phyloP scores from a whole-genome alignment of 2,888 invertebrate genomes.

The Lycaena phlaeas region DNA sequence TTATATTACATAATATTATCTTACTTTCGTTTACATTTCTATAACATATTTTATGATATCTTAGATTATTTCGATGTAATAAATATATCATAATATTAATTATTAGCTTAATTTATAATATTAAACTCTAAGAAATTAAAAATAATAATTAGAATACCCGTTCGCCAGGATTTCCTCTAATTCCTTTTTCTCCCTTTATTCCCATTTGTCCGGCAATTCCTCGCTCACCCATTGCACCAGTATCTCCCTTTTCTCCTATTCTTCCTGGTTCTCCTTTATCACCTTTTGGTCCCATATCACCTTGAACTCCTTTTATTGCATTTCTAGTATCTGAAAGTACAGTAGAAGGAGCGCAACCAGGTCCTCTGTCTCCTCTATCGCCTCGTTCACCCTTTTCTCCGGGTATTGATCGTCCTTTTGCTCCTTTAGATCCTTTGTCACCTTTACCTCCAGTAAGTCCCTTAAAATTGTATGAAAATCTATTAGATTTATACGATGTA shows the following conservation, averaged over 20 bases:
- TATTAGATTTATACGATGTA: no score
- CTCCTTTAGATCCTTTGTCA: constrained; percentile 77
- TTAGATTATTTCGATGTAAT: no score
- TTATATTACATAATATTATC: constrained; percentile 12
- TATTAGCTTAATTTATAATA: no score
- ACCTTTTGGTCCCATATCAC: constrained; percentile 74
- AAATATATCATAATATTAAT: no score
- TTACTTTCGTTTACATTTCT: no score
- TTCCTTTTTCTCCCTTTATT: constrained; percentile 90
- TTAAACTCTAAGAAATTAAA: constrained; percentile 3
- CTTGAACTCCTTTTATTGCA: constrained; percentile 47
- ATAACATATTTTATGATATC: no score
- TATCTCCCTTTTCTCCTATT: constrained; percentile 80
- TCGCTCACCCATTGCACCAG: constrained; percentile 79
- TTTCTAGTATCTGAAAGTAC: constrained; percentile 45
- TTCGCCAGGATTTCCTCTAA: constrained; percentile 85
- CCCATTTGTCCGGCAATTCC: constrained; percentile 78
- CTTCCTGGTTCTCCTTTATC: constrained; percentile 74
- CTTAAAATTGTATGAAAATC: constrained; percentile 50
- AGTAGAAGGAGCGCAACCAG: constrained; percentile 38
- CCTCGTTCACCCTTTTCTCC: constrained; percentile 78
- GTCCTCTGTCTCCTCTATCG: constrained; percentile 65
- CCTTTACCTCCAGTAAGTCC: constrained; percentile 81
- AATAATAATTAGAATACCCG: constrained; percentile 71
- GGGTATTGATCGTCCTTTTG: constrained; percentile 59